Evolutionary conservation across 2,888 invertebrate species (phyloP).

Genomic region (Mythimna vitellina): DNA sequence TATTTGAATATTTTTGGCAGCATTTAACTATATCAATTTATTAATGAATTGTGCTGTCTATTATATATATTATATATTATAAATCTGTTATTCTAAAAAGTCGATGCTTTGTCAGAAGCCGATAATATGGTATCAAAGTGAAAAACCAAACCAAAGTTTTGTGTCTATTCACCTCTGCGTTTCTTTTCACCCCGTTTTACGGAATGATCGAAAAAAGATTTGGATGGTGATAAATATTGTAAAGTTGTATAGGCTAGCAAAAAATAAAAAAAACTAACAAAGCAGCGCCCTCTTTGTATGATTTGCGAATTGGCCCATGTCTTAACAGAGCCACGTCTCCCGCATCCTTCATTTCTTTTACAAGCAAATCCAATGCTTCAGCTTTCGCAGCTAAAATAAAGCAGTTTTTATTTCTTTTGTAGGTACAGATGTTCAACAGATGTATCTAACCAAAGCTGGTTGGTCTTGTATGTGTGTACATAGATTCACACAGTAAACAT

Average conservation of each 20-base stretch:
- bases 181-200: too few species aligned
- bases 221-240: neutral
- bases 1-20: too few species aligned
- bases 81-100: too few species aligned
- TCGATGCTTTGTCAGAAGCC: too few species aligned
- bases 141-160: too few species aligned
- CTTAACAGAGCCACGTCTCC: constrained; percentile 77
- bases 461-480: neutral
- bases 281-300: constrained; percentile 77
- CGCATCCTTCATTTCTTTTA: constrained; percentile 73
- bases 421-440: neutral
- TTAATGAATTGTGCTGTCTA: too few species aligned
- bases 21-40: too few species aligned
- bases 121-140: too few species aligned
- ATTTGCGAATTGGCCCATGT: constrained; percentile 81
- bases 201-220: too few species aligned
- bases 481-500: neutral
- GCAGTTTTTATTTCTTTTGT: neutral
- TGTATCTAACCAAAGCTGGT: neutral
- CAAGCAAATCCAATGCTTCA: constrained; percentile 75
- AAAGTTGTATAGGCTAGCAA: neutral
- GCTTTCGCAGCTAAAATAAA: constrained; percentile 76
- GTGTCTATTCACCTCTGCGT: too few species aligned
- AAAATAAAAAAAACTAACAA: constrained; percentile 69
- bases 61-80: too few species aligned